Percentiles rank a stretch among this genome's conserved stretches.
Evolutionary conservation across 2,797 vertebrate genomes (phyloP).

Genomic region (Craterocephalus amniculus): DNA sequence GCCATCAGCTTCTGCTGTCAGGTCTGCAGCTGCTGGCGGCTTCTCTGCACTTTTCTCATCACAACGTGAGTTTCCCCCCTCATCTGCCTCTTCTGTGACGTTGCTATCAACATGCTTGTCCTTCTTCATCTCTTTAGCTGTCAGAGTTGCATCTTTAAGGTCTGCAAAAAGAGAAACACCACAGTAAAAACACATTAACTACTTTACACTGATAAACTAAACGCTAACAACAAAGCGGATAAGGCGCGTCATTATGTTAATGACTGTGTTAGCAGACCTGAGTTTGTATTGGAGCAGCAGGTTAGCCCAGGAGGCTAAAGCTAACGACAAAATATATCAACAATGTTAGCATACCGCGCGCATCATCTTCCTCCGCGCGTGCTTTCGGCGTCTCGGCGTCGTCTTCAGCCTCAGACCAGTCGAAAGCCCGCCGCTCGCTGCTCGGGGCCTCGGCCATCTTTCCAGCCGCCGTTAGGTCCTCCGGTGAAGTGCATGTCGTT

Average conservation of each 20-base stretch:
- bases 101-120: slow-evolving; percentile 17
- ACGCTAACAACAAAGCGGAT: neutral
- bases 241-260: neutral
- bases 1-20: slow-evolving; percentile 4
- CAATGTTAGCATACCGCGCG: slow-evolving; percentile 71
- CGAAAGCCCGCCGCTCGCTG: slow-evolving; percentile 45
- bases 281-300: slow-evolving; percentile 15
- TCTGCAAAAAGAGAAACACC: slow-evolving; percentile 53
- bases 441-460: slow-evolving; percentile 57
- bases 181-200: slow-evolving; percentile 14
- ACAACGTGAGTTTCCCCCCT: neutral
- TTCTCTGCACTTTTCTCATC: slow-evolving; percentile 15
- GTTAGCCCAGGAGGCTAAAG: slow-evolving; percentile 60
- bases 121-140: slow-evolving; percentile 29
- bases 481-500: slow-evolving; percentile 53
- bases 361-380: slow-evolving; percentile 33
- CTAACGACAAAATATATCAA: slow-evolving; percentile 57
- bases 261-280: slow-evolving; percentile 25
- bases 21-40: neutral
- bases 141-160: neutral
- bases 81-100: slow-evolving; percentile 1
- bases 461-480: slow-evolving; percentile 50
- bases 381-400: slow-evolving; percentile 23
- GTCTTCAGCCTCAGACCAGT: slow-evolving; percentile 73
- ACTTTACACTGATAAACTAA: neutral